phyloP scores from a whole-genome alignment of 2,888 invertebrate species.

The Syritta pipiens region DNA sequence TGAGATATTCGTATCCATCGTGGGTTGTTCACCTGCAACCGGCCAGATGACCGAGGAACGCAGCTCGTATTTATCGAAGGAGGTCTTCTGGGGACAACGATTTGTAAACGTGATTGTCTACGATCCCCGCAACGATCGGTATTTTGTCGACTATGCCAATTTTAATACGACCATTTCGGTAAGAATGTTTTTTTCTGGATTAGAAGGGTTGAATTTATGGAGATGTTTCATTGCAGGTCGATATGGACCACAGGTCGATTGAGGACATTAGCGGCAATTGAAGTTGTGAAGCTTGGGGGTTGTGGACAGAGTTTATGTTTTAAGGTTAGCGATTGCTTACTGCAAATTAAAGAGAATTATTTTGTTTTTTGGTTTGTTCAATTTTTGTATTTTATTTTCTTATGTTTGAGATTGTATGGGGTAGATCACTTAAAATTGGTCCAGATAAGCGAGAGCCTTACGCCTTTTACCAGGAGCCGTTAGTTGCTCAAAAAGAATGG shows the following conservation, averaged over 20 bases:
- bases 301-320: no score
- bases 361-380: no score
- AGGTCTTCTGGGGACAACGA: conserved; percentile 91
- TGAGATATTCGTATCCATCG: conserved; percentile 89
- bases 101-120: conserved; percentile 86
- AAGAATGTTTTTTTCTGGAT: background rate
- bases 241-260: conserved; percentile 28
- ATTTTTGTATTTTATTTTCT: no score
- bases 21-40: conserved; percentile 89
- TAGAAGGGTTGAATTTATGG: background rate
- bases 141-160: conserved; percentile 78
- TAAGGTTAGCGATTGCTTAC: no score
- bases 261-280: conserved; percentile 18
- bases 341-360: no score
- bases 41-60: conserved; percentile 86
- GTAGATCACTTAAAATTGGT: no score
- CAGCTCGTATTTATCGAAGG: conserved; percentile 88
- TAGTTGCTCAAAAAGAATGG: no score
- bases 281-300: no score
- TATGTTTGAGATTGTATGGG: no score
- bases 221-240: conserved; percentile 45
- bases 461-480: no score
- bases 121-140: conserved; percentile 81
- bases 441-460: no score
- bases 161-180: conserved; percentile 78